These are phyloP conservation scores for Garrulus glandarius DNA, from an alignment of 2,797 vertebrate genomes.

Conservation along the genomic window DNA sequence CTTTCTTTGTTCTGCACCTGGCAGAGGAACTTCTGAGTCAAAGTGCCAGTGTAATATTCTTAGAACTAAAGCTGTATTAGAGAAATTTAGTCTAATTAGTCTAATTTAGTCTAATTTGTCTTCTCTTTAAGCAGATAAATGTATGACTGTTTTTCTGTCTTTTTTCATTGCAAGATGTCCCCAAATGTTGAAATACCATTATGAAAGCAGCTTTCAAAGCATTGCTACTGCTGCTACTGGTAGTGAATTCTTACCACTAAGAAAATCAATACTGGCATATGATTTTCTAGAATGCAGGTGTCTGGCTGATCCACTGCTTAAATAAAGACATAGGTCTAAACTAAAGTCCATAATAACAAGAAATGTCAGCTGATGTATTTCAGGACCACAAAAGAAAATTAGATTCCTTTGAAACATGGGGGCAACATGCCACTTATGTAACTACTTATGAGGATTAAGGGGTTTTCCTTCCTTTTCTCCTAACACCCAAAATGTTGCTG, in stretches of 20 bases:
- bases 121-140: not conserved
- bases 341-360: not conserved
- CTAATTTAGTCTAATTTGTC: not conserved
- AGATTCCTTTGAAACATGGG: not conserved
- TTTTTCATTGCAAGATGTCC: conserved; percentile 1
- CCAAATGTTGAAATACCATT: not conserved
- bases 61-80: not conserved
- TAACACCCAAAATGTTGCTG: not conserved
- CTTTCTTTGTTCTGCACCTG: not conserved
- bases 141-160: not conserved
- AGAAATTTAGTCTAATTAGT: not conserved
- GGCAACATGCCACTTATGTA: not conserved
- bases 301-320: conserved; percentile 20
- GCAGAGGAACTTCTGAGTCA: not conserved
- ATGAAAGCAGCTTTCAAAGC: not conserved
- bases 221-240: not conserved
- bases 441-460: not conserved
- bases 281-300: not conserved
- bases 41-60: not conserved
- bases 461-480: not conserved
- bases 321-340: conserved; percentile 17
- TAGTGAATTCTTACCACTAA: not conserved
- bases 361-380: not conserved
- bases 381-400: conserved; percentile 7
- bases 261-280: conserved; percentile 26